A percentile compares a stretch with the other conserved stretches of the same genome.
Conservation (phyloP, 2,113 vertebrate genomes). For the Myrmecobius fasciatus region DNA sequence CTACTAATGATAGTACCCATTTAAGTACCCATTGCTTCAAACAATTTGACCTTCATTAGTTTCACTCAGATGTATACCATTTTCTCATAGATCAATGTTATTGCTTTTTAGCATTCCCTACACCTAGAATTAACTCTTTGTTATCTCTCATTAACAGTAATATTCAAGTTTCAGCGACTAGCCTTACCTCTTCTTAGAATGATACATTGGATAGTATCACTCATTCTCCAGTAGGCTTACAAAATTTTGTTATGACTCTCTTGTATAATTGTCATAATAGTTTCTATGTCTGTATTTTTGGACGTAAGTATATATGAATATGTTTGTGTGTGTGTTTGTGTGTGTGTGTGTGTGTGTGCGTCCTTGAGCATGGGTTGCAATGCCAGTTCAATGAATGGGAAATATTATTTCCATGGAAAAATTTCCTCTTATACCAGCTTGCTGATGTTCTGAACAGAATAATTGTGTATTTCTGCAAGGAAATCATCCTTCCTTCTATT, state of each 20-base stretch:
- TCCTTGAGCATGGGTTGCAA: not conserved
- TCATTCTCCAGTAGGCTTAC: not conserved
- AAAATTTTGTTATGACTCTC: not conserved
- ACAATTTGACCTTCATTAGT: not conserved
- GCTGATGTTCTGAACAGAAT: not conserved
- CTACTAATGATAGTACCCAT: not conserved
- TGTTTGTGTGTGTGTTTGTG: fast-evolving
- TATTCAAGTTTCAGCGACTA: not conserved
- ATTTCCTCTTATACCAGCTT: not conserved
- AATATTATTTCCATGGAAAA: not conserved
- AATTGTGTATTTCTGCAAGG: too few relatives aligned
- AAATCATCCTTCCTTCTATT: not conserved
- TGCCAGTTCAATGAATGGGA: not conserved
- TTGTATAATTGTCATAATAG: not conserved
- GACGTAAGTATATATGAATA: not conserved
- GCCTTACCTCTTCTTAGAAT: not conserved
- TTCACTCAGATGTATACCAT: not conserved
- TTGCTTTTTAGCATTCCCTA: not conserved
- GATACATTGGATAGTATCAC: not conserved
- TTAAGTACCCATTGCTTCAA: not conserved
- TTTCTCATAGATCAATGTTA: not conserved
- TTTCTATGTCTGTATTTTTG: not conserved
- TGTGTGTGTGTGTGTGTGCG: not conserved
- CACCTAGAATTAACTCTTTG: not conserved
- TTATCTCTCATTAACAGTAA: not conserved